phyloP scores from a whole-genome alignment of 30 jellyfish, hydroid and myxozoan species.

The Turritopsis dohrnii region DNA sequence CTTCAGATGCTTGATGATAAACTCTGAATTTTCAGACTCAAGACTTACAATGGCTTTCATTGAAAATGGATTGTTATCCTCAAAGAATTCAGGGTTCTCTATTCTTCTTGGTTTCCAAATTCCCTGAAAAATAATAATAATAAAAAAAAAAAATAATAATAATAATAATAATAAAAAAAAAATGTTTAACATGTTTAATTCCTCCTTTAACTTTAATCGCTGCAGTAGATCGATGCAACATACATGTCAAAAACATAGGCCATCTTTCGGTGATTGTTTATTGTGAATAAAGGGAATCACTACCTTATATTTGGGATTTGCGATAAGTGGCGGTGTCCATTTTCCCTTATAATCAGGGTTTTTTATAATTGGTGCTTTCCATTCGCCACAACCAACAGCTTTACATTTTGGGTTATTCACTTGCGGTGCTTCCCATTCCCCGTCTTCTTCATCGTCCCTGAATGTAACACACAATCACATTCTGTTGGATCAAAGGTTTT shows the following conservation, averaged over 20 bases:
- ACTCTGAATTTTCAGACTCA: background rate
- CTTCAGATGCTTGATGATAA: too few species aligned
- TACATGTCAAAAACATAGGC: too few species aligned
- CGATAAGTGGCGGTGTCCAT: constrained; percentile 86
- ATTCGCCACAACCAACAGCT: constrained; percentile 96
- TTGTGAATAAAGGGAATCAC: too few species aligned
- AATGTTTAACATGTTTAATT: too few species aligned
- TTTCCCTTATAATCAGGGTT: constrained; percentile 96
- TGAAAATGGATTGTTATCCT: constrained; percentile 88
- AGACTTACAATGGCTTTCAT: constrained; percentile 87
- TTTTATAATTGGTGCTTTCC: constrained; percentile 83
- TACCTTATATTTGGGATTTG: constrained; percentile 91
- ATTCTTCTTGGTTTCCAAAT: constrained; percentile 83
- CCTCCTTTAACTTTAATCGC: too few species aligned
- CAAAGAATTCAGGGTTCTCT: constrained; percentile 79
- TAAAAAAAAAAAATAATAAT: too few species aligned
- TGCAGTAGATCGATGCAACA: too few species aligned
- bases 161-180: too few species aligned
- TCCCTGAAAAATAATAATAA: constrained; percentile 66
- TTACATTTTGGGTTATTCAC: constrained; percentile 91
- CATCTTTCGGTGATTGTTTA: too few species aligned
- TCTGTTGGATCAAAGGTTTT: background rate
- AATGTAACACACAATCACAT: background rate
- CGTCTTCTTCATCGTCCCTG: constrained; percentile 94
- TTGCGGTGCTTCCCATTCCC: constrained; percentile 99